These are phyloP conservation scores for Cydia pomonella DNA, from an alignment of 1,140 invertebrate species.

Conservation along the genomic window DNA sequence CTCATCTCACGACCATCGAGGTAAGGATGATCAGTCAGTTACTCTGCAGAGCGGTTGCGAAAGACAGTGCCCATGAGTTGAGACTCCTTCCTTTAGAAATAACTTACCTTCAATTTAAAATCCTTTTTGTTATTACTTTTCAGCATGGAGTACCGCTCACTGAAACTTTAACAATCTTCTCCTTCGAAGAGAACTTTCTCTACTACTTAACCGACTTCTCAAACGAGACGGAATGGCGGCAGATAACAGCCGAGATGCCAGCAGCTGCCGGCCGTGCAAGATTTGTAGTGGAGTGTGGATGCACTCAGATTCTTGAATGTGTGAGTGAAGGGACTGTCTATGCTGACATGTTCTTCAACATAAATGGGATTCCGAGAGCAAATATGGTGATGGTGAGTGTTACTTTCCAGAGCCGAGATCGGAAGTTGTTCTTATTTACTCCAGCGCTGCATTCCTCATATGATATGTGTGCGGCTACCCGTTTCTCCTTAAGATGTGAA, in stretches of 20 bases:
- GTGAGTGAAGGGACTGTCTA: conserved; percentile 40
- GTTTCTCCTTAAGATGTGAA: no score
- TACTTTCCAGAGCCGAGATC: neutral
- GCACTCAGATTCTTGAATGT: conserved; percentile 41
- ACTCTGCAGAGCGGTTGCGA: no score
- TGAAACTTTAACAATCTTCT: conserved; percentile 48
- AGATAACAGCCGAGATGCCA: conserved; percentile 39
- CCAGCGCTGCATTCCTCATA: no score
- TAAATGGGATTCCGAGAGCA: conserved; percentile 44
- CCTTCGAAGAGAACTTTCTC: conserved; percentile 57
- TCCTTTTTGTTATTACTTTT: neutral
- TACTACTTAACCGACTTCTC: conserved; percentile 51
- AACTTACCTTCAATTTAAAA: no score
- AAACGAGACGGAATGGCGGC: conserved; percentile 48
- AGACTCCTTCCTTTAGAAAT: no score
- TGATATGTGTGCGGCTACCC: no score
- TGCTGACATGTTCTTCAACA: conserved; percentile 45
- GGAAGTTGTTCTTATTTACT: neutral
- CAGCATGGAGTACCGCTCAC: conserved; percentile 47
- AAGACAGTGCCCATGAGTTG: no score
- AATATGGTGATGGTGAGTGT: conserved; percentile 42
- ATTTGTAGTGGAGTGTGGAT: conserved; percentile 46
- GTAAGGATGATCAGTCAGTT: no score
- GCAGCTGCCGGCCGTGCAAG: conserved; percentile 44
- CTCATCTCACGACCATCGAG: no score